Evolutionary conservation across 2,888 invertebrate genomes (phyloP).

Genomic region (Myathropa florea): DNA sequence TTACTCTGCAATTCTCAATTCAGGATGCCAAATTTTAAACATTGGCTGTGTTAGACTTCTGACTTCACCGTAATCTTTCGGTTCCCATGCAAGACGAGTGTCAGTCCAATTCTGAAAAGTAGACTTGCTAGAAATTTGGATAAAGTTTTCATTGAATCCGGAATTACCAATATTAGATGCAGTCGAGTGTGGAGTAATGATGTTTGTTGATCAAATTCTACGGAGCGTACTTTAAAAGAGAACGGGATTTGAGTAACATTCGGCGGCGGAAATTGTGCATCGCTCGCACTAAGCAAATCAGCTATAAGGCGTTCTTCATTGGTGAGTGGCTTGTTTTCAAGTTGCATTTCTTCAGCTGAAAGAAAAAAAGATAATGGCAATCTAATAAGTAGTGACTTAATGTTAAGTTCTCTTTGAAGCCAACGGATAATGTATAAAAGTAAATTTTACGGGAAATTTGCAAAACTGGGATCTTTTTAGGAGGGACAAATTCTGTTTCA

Average conservation of each 20-base stretch:
- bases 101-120: constrained; percentile 84
- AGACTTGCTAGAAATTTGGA: constrained; percentile 9
- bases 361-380: too few relatives aligned
- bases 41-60: constrained; percentile 72
- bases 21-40: constrained; percentile 76
- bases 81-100: constrained; percentile 84
- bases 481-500: too few relatives aligned
- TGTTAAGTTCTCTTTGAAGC: too few relatives aligned
- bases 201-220: constrained; percentile 75
- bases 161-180: constrained; percentile 80
- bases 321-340: constrained; percentile 77
- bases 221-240: constrained; percentile 75
- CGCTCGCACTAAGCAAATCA: constrained; percentile 81
- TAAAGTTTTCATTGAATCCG: constrained; percentile 34
- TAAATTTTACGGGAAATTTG: too few relatives aligned
- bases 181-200: constrained; percentile 78
- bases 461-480: too few relatives aligned
- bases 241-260: constrained; percentile 74
- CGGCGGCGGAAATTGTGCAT: constrained; percentile 78
- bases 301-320: constrained; percentile 82
- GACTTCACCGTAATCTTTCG: constrained; percentile 82
- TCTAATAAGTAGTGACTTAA: too few relatives aligned
- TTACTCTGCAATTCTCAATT: constrained; percentile 49
- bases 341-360: constrained; percentile 75
- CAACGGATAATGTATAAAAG: too few relatives aligned